Base-by-base conservation (phyloP, 2,113 vertebrate genomes). In the Seriola aureovittata region DNA sequence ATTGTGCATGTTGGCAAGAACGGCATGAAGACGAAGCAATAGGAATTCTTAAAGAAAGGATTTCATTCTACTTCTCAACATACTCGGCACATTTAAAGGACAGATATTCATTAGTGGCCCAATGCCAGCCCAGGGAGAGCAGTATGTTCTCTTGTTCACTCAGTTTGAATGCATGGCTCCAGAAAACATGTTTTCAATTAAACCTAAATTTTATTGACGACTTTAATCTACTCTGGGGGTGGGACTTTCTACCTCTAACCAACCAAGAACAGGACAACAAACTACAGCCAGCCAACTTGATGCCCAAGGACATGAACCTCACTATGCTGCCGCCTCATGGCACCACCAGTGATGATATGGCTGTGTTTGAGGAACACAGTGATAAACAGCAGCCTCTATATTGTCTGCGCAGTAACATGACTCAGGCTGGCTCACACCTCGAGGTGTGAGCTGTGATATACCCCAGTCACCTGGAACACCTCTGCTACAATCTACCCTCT, bases 331-430 rank as follows among this genome's bases (percentile, higher is more conserved):
- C 29, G 48, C 67, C 46, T 69, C 11, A 2, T 52, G 46, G 46
- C 7, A 17, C 46, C 48, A 54, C 54, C 19, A 12, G 46, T 36
- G 46, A 54, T 54, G 32, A 70, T 38, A 40, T 25, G 46, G 17
- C 14, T 34, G 46, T n/a, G 66, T 69, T n/a, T 34, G 66, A 69
- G 66, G 46, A 69, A 34, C 50, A 55, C 21, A 16, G 67, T 54
- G 48, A 70, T 70, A 38, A 70, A 70, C 29, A 70, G 21, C 32
- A 70, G 68, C 32, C 2, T 11, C 34, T 38, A 16, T 23, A 40
- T 40, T 23, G 50, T 38, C 68, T 55, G 67, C 17, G n/a, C 67
- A 69, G 19, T 40, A 21, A 55, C 68, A 40, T 36, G 48, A 54
- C 34, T 55, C 68, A 55, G 19, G 50, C 50, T 70, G 50, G 19